These are phyloP conservation scores for Parasteatoda tepidariorum DNA, from an alignment of 1,140 invertebrate genomes.

Conservation along the genomic window DNA sequence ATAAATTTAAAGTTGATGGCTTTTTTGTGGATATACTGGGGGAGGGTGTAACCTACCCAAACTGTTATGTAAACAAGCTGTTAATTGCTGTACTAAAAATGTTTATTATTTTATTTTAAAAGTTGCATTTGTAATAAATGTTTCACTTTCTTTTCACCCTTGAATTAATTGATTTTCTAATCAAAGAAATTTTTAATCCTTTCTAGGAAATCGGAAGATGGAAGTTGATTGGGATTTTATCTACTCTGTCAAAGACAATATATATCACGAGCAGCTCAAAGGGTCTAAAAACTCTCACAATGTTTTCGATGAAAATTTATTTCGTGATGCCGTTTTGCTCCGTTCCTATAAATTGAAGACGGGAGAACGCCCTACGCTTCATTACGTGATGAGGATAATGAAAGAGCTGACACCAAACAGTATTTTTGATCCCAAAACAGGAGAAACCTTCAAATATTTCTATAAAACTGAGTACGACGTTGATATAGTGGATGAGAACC, in stretches of 20 bases:
- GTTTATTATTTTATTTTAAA: no score
- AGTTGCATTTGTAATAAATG: no score
- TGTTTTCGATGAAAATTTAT: constrained; percentile 80
- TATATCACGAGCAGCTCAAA: constrained; percentile 24
- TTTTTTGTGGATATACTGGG: no score
- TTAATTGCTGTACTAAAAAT: no score
- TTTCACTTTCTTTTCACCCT: no score
- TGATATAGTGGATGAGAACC: constrained; percentile 85
- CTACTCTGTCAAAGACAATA: constrained; percentile 73
- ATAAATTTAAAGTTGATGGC: no score
- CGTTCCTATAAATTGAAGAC: constrained; percentile 84
- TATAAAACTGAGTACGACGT: constrained; percentile 94
- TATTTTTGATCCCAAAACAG: constrained; percentile 84
- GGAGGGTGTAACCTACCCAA: no score
- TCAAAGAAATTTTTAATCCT: no score
- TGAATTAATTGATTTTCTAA: no score
- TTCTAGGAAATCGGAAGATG: constrained; percentile 22
- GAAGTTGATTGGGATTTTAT: constrained; percentile 87
- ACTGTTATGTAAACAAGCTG: no score
- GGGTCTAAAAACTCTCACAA: background rate
- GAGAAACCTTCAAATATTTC: constrained; percentile 94
- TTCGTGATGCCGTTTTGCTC: constrained; percentile 95
- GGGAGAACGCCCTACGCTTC: constrained; percentile 91
- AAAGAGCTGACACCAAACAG: constrained; percentile 88
- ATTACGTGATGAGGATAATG: constrained; percentile 95